A percentile compares a stretch with the other conserved stretches of the same genome.
phyloP scores from a whole-genome alignment of 2,888 invertebrate genomes.

The Hermaeophaga mercurialis region DNA sequence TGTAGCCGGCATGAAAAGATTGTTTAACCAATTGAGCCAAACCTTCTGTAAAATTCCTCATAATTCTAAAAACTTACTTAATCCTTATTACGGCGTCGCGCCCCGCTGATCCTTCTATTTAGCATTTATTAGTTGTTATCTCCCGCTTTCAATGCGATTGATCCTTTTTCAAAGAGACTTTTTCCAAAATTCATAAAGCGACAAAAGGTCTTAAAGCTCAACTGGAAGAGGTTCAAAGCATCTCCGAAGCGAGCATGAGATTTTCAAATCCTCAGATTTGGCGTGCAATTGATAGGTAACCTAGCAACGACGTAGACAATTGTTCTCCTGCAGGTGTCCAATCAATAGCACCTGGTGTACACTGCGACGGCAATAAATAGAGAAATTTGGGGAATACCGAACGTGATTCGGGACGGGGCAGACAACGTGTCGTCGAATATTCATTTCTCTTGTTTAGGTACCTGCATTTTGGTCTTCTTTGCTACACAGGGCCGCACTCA shows the following conservation, averaged over 20 bases:
- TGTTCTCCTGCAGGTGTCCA: conserved; percentile 58
- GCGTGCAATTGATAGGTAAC: conserved; percentile 55
- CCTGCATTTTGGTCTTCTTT: conserved; percentile 19
- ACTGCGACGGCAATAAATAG: conserved; percentile 38
- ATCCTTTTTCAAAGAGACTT: conserved; percentile 18
- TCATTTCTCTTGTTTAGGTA: conserved; percentile 32
- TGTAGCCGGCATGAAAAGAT: no score
- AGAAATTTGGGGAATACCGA: conserved; percentile 51
- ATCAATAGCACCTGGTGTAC: conserved; percentile 57
- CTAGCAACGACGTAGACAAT: conserved; percentile 55
- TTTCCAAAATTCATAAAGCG: conserved; percentile 27
- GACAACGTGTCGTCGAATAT: conserved; percentile 51
- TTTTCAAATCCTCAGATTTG: conserved; percentile 57
- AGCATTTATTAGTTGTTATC: conserved; percentile 26
- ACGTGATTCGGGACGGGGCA: conserved; percentile 42
- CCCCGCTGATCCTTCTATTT: conserved; percentile 17
- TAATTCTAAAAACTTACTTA: conserved; percentile 5
- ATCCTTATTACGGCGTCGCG: conserved; percentile 3
- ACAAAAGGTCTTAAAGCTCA: conserved; percentile 30
- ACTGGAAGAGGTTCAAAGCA: conserved; percentile 39
- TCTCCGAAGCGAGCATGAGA: conserved; percentile 52
- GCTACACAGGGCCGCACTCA: conserved; percentile 2
- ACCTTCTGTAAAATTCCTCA: conserved; percentile 9
- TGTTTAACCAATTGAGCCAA: not conserved
- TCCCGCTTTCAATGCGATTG: conserved; percentile 26